phyloP scores from a whole-genome alignment of 2,797 vertebrate genomes.

The Hippoglossus hippoglossus region DNA sequence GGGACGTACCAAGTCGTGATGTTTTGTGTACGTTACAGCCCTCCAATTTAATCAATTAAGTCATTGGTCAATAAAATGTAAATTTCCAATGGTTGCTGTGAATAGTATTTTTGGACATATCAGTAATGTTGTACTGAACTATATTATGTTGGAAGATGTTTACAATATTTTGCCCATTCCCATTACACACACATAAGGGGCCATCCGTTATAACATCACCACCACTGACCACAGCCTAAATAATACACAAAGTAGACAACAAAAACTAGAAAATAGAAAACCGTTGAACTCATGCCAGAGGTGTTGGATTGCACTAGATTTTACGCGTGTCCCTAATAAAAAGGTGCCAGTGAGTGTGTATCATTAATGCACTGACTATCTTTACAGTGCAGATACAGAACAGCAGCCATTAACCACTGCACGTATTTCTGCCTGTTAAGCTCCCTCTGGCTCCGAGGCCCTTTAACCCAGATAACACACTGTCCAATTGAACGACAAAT shows the following conservation, averaged over 20 bases:
- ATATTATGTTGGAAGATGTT: background rate
- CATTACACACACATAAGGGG: background rate
- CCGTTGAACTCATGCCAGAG: background rate
- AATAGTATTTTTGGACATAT: background rate
- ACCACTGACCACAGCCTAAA: background rate
- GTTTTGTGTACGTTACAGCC: too few relatives aligned
- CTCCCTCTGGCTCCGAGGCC: conserved; percentile 36
- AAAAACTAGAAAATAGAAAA: background rate
- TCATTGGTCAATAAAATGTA: background rate
- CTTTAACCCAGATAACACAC: conserved; percentile 66
- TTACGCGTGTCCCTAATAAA: background rate
- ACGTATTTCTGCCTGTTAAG: conserved; percentile 47
- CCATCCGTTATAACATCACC: background rate
- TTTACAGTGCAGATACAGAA: conserved; percentile 43
- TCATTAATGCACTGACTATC: conserved; percentile 15
- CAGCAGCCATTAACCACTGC: conserved; percentile 31
- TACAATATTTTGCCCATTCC: background rate
- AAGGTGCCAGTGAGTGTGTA: background rate
- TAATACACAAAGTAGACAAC: background rate
- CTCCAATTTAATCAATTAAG: background rate
- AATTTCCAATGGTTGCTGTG: background rate
- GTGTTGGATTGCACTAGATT: background rate
- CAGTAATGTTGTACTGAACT: background rate
- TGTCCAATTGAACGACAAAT: conserved; percentile 57
- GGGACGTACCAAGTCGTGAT: too few relatives aligned